phyloP scores from a whole-genome alignment of 2,113 vertebrate species.

The Chinchilla lanigera region DNA sequence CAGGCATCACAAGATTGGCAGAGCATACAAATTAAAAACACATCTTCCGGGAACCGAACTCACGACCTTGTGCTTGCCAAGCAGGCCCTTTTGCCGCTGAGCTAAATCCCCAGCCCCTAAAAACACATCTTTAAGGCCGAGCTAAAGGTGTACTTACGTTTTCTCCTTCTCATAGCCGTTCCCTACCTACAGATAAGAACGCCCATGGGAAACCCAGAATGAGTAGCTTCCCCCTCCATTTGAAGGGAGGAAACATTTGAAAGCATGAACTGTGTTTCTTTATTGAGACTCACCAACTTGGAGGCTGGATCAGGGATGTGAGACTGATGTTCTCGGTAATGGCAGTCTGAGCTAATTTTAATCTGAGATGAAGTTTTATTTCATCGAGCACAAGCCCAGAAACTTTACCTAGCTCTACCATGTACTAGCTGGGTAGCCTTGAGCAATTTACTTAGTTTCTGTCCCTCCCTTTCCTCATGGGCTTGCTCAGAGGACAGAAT shows the following conservation, averaged over 20 bases:
- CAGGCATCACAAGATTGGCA: background rate
- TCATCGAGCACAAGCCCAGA: background rate
- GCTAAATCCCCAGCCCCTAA: too few relatives aligned
- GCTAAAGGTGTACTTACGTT: background rate
- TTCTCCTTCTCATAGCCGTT: background rate
- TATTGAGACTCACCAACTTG: background rate
- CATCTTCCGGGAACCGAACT: too few relatives aligned
- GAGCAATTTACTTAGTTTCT: background rate
- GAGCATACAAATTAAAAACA: background rate
- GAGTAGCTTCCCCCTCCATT: background rate
- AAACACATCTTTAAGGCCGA: background rate
- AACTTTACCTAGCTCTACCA: background rate
- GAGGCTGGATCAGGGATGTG: background rate
- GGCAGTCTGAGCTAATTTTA: background rate
- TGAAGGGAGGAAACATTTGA: background rate
- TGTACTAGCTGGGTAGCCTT: too few relatives aligned
- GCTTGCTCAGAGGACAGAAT: background rate
- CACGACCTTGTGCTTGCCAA: too few relatives aligned
- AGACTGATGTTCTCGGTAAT: background rate
- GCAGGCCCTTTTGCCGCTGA: too few relatives aligned
- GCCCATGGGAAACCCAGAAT: background rate
- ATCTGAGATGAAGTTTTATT: background rate
- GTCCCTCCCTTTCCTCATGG: background rate
- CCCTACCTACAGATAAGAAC: background rate
- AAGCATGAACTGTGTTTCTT: background rate